Conservation (phyloP, 2,113 vertebrate species). For the Neopipo cinnamomea region DNA sequence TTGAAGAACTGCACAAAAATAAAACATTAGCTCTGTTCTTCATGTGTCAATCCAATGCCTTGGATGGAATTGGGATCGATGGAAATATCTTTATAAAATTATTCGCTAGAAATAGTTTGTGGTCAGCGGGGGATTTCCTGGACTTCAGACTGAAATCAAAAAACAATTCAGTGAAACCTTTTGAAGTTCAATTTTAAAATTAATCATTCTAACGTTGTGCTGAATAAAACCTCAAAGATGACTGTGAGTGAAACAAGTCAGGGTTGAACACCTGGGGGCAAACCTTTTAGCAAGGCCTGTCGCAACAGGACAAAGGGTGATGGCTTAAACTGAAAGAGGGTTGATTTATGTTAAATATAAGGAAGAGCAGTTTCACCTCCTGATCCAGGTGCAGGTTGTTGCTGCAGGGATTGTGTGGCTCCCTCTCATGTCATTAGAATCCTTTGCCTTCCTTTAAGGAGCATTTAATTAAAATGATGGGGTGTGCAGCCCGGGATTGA, state of each 20-base stretch:
- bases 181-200: neutral
- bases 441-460: neutral
- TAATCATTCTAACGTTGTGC: neutral
- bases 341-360: neutral
- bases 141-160: neutral
- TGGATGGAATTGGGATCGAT: neutral
- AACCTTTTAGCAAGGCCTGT: neutral
- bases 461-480: fast-evolving
- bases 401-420: neutral
- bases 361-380: neutral
- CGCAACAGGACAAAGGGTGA: neutral
- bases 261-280: neutral
- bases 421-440: fast-evolving
- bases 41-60: neutral
- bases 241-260: neutral
- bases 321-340: neutral
- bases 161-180: neutral
- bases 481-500: neutral
- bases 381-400: fast-evolving
- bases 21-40: neutral
- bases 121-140: neutral
- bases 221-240: neutral
- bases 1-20: neutral
- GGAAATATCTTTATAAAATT: neutral
- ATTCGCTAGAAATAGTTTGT: neutral